Percentiles rank a stretch among this genome's conserved stretches.
Evolutionary conservation across 2,888 invertebrate species (phyloP).

Genomic region (Clitarchus hookeri): DNA sequence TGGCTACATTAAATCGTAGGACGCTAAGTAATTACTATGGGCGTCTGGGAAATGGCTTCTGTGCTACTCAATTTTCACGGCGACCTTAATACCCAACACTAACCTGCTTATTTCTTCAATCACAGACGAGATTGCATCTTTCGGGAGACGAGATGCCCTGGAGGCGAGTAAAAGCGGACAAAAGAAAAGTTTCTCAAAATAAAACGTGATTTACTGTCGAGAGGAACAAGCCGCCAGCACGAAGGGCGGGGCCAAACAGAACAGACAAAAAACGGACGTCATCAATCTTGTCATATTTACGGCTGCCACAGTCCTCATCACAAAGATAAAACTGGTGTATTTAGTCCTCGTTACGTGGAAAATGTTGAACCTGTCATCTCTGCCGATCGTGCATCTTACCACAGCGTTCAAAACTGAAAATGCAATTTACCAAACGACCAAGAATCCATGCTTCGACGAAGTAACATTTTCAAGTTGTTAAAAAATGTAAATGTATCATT

Average conservation of each 20-base stretch:
- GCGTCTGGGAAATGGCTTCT: background rate
- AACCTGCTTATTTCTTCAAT: background rate
- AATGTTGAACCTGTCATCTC: no score
- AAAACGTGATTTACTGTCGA: constrained; percentile 3
- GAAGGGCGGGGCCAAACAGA: background rate
- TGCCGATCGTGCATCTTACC: no score
- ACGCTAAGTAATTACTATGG: background rate
- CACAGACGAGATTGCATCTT: background rate
- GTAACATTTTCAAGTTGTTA: no score
- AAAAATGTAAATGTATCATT: no score
- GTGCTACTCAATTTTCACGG: background rate
- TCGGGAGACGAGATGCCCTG: background rate
- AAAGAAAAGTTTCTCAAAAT: background rate
- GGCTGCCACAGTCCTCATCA: background rate
- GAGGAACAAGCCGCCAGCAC: background rate
- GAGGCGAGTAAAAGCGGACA: background rate
- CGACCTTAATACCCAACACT: background rate
- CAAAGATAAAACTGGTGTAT: background rate
- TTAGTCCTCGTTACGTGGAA: no score
- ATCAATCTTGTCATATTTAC: background rate
- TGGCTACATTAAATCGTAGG: background rate
- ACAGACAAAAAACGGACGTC: background rate
- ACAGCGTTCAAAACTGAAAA: no score
- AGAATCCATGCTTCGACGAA: no score
- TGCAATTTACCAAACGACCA: no score